Conservation (phyloP, 2,888 invertebrate genomes). For the Choreutis nemorana region DNA sequence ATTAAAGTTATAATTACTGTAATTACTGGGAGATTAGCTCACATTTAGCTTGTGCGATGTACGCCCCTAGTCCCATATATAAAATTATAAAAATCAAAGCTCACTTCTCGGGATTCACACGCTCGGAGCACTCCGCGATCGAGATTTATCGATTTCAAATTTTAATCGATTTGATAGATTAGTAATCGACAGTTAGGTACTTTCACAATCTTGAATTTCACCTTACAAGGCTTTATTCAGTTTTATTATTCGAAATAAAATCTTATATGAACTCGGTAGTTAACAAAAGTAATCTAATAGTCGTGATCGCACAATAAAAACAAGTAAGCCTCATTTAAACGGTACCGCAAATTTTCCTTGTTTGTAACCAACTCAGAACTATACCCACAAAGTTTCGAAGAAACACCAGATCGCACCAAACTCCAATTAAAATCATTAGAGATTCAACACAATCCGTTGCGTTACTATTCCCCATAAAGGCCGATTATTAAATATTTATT, state of each 20-base stretch:
- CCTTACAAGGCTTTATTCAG: conserved; percentile 8
- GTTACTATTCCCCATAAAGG: conserved; percentile 57
- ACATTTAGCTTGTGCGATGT: conserved; percentile 33
- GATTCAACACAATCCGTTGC: conserved; percentile 41
- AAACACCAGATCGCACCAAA: conserved; percentile 16
- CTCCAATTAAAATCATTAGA: conserved; percentile 46
- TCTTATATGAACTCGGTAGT: conserved; percentile 8
- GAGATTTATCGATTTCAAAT: conserved; percentile 12
- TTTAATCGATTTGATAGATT: conserved; percentile 13
- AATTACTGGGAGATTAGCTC: conserved; percentile 36
- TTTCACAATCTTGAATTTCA: conserved; percentile 7
- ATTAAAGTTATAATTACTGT: conserved; percentile 39
- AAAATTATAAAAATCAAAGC: no score
- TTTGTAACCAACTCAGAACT: conserved; percentile 16
- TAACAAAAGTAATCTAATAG: conserved; percentile 8
- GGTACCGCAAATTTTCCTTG: conserved; percentile 12
- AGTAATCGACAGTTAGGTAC: not conserved
- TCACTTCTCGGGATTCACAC: conserved; percentile 29
- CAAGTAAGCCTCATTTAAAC: conserved; percentile 22
- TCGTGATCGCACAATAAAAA: conserved; percentile 10
- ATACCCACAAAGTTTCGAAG: conserved; percentile 12
- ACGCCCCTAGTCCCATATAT: no score
- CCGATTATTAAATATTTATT: conserved; percentile 60
- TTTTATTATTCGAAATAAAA: conserved; percentile 6
- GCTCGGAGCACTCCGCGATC: conserved; percentile 22